Percentiles rank a stretch among this genome's conserved stretches.
Conservation (phyloP, 1,140 invertebrate genomes). For the Camponotus pennsylvanicus region DNA sequence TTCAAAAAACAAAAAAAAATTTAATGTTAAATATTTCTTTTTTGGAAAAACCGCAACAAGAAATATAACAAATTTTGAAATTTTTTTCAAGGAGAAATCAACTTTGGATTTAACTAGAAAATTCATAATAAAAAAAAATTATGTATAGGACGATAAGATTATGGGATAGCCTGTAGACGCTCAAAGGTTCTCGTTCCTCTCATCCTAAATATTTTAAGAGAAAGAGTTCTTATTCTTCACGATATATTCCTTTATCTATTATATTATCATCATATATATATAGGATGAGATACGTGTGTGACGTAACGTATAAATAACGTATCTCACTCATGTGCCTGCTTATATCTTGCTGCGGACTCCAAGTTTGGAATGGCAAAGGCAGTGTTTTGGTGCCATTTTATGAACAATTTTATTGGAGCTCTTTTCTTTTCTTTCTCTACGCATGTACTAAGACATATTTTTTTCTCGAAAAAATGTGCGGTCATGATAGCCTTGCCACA, state of each 20-base stretch:
- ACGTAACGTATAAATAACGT: constrained; percentile 35
- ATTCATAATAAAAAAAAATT: constrained; percentile 14
- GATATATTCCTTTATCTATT: constrained; percentile 41
- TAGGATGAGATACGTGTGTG: neutral
- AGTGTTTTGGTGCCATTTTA: constrained; percentile 91
- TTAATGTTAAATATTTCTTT: neutral
- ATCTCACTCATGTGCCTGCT: constrained; percentile 87
- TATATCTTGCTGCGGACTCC: constrained; percentile 87
- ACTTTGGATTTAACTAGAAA: constrained; percentile 12
- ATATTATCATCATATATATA: constrained; percentile 4
- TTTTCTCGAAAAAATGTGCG: constrained; percentile 77
- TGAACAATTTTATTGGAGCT: constrained; percentile 73
- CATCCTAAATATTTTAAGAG: constrained; percentile 40
- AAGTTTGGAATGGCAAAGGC: constrained; percentile 89
- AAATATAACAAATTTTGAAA: neutral
- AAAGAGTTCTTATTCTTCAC: constrained; percentile 8
- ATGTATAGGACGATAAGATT: neutral
- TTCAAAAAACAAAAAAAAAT: neutral
- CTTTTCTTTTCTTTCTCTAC: constrained; percentile 54
- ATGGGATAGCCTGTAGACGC: constrained; percentile 37
- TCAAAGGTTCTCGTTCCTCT: constrained; percentile 82
- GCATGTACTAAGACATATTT: constrained; percentile 25
- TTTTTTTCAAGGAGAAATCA: neutral
- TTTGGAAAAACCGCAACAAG: neutral
- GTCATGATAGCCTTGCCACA: constrained; percentile 87